Base-by-base conservation (phyloP, 2,888 invertebrate genomes). In the Dorcus hopei region DNA sequence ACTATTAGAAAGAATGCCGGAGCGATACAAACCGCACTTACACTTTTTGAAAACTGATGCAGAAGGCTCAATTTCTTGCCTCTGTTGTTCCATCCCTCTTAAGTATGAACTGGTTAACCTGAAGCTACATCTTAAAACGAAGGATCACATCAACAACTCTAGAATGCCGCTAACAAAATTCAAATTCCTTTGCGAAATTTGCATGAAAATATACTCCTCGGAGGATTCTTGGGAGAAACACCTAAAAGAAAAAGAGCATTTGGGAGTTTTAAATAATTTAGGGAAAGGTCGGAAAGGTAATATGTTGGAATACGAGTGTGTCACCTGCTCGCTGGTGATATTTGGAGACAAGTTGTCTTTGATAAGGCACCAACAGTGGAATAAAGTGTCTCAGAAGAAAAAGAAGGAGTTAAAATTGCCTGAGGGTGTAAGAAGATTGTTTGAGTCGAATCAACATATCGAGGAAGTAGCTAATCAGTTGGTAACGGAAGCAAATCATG, bases 261-360 rank as follows among this genome's bases (percentile, higher is more conserved):
- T 58, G 61, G 65, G 64, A 9, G 57, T 51, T 43, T 74, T 72
- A 61, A 54, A 59, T 4, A 64, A 54, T 11, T 61, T 72, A 54
- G 68, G 68, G n/a, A 58, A 61, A 26, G 60, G 43, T 33, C 66
- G 71, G 16, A 69, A 68, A 56, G 52, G 53, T 8, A 69, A 65
- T 43, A 57, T 72, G 8, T 61, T 58, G 0, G 76, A 77, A 61
- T 73, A 74, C 59, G 75, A 77, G 64, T 77, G 77, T 60, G 67
- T 63, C 48, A 68, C 69, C 7, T 77, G 77, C 59, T 60, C 61
- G 16, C 14, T 65, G 3, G 69, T 77, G 9, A 68, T 77, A 41
- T 77, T 63, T 59, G 77, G 77, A 9, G 76, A 77, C 58, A 70
- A 72, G 39, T 55, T 71, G 14, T 72, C 75, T 2, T 49, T 75